Evolutionary conservation across 2,888 invertebrate genomes (phyloP), one percentile per base, ranked within the genome.

Genomic region (Campopleginae sp.): DNA sequence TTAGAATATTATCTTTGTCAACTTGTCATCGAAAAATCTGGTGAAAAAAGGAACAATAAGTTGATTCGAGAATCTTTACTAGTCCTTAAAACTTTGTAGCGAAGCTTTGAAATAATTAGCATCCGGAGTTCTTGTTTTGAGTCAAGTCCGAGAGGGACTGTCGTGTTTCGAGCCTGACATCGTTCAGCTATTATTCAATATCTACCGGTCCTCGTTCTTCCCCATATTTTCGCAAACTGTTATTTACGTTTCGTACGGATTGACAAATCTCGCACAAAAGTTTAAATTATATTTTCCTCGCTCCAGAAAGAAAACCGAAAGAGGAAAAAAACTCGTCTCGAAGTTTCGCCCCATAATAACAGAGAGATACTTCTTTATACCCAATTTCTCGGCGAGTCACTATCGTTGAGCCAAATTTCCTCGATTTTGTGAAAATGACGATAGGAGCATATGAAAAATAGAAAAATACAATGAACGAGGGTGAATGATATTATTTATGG

Each of bases 401-500:
- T 74, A 66, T 68, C 63, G 54, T 76, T n/a, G 46, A 71, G 71
- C 38, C 19, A 68, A 65, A 63, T 71, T 71, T 42, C 10, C 44
- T 63, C 70, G 65, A 80, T 63, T 58, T 80, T 42, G 70, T 10
- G 33, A 63, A 33, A 31, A 61, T 54, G 74, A 46, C 31, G 46
- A 70, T 12, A n/a, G 44, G 27, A 46, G 70, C 46, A 66, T 63
- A 51, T 48, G 46, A 8, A n/a, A 14, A 68, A 66, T 44, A 71
- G 51, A 66, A 54, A 66, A 46, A 38, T n/a, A 58, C 19, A 44
- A 58, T 38, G 14, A 23, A 38, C 48, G n/a, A 58, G 44, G 44
- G 58, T 31, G 27, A 27, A 61, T 46, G 44, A 42, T 12, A 14
- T 76, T 12, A n/a, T 76, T 38, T 63, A 61, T 27, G 58, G 12